Evolutionary conservation across 2,113 vertebrate species (phyloP).

Genomic region (Otus sunia): DNA sequence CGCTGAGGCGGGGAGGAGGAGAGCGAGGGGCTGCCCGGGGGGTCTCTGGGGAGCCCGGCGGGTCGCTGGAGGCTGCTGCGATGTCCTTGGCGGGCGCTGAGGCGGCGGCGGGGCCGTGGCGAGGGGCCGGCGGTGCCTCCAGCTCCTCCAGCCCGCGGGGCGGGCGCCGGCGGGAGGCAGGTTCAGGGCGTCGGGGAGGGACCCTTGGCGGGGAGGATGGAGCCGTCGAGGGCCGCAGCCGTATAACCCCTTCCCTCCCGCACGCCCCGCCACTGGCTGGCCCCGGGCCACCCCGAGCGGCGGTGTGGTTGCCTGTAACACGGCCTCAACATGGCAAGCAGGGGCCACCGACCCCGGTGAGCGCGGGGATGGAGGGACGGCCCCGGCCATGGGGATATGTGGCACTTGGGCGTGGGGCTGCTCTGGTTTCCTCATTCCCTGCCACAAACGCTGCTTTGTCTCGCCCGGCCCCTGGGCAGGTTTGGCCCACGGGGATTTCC

Average conservation of each 20-base stretch:
- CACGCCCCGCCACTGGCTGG: rapidly evolving
- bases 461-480: rapidly evolving
- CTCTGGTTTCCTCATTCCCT: not conserved
- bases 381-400: rapidly evolving
- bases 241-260: not conserved
- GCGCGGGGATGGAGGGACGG: not conserved
- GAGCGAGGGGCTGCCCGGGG: not conserved
- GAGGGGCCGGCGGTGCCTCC: not conserved
- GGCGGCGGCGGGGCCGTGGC: not conserved
- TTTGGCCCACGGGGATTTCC: not conserved
- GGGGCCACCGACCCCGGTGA: too few relatives aligned
- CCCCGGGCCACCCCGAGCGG: rapidly evolving
- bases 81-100: rapidly evolving
- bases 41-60: not conserved
- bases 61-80: not conserved
- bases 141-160: not conserved
- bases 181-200: not conserved
- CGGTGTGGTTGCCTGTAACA: rapidly evolving
- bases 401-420: not conserved
- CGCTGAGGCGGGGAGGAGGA: not conserved
- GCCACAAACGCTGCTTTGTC: not conserved
- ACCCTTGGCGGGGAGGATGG: not conserved
- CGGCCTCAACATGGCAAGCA: not conserved
- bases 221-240: not conserved
- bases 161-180: not conserved